Evolutionary conservation across 1,140 invertebrate genomes (phyloP), one percentile per base, ranked within the genome.

Genomic region (honey bee (Apis mellifera)): DNA sequence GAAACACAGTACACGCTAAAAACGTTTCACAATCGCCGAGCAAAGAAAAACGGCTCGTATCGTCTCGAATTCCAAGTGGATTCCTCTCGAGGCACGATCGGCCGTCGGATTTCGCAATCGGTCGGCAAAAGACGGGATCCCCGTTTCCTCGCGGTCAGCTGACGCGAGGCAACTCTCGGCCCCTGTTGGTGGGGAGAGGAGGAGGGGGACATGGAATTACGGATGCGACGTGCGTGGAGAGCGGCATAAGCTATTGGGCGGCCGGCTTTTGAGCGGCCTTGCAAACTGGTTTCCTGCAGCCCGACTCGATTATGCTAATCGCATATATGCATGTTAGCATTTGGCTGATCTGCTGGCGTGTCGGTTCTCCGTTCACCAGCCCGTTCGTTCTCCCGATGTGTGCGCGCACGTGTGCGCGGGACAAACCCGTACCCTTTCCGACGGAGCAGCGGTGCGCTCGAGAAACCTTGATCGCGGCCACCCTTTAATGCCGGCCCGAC

Each of bases 251-350:
- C 90, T 88, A 92, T 92, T 86, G 87, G 87, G 85, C 89, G 88
- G 90, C 84, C 90, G 86, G 91, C 91, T 91, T 92, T 90, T 91
- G 85, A 90, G 90, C 92, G 92, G 91, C 93, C 93, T 94, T 94
- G 93, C 92, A 94, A 94, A 94, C 93, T 93, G 93, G 93, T 94
- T 94, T 90, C 91, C 90, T 86, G 89, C 86, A 86, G 86, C 84
- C 89, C 89, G 89, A 90, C 92, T 93, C 92, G 93, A 93, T 94
- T 94, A 94, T 93, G 93, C 90, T 94, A 93, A 94, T 94, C 92
- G 88, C 88, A 92, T 92, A 92, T 92, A 92, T 93, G 90, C 90
- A 90, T 91, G 91, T 91, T 92, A 91, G 90, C 90, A 93, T 92
- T 91, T 90, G 89, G 89, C 89, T 89, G 91, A 92, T 92, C 89